Evolutionary conservation across 1,140 invertebrate genomes (phyloP).

Genomic region (Oryctes rhinoceros): DNA sequence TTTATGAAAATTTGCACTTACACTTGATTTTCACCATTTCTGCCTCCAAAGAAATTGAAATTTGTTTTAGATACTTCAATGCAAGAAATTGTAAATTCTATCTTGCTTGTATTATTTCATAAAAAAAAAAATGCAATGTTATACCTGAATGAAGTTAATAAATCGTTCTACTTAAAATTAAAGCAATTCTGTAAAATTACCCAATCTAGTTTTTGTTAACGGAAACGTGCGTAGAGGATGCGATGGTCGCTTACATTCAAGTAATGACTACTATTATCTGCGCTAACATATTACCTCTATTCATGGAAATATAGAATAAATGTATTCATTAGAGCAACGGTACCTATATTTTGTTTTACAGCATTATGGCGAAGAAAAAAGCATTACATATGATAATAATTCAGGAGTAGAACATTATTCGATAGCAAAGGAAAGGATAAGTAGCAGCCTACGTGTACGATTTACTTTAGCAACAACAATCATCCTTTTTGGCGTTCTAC

Average conservation of each 20-base stretch:
- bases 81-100: too few relatives aligned
- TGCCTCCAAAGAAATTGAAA: too few relatives aligned
- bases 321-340: background rate
- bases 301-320: slow-evolving; percentile 10
- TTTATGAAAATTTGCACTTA: too few relatives aligned
- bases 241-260: background rate
- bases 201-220: background rate
- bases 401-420: background rate
- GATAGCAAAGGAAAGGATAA: background rate
- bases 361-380: background rate
- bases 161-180: too few relatives aligned
- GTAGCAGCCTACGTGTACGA: too few relatives aligned
- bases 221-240: background rate
- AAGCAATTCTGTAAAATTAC: background rate
- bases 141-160: too few relatives aligned
- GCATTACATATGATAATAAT: background rate
- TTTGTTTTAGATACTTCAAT: too few relatives aligned
- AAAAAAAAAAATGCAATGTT: too few relatives aligned
- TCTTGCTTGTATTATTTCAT: too few relatives aligned
- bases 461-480: background rate
- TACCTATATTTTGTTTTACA: background rate
- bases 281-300: slow-evolving; percentile 3
- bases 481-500: too few relatives aligned
- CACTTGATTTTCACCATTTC: too few relatives aligned
- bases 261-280: background rate